Base-by-base conservation (phyloP, 2,113 vertebrate species). In the Clinocottus analis region DNA sequence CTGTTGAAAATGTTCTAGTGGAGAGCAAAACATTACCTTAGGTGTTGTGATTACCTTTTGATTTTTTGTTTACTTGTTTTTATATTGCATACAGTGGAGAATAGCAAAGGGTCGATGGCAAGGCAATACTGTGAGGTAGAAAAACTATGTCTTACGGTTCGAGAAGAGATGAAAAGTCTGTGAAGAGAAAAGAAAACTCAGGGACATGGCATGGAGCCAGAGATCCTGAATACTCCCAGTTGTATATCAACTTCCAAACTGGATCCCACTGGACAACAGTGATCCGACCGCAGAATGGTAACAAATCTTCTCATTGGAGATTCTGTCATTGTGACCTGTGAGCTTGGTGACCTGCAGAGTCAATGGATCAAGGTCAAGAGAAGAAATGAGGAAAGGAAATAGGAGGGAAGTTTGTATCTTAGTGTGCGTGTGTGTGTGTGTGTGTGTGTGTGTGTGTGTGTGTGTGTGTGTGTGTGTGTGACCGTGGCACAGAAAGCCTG, bases 191-290 rank as follows among this genome's bases (percentile, higher is more conserved):
- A 77, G 72, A 79, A 89, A 78, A 84, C 67, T 74, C 69, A 85
- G 90, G 82, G 86, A 90, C 83, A 47, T 90, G 85, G 87, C 88
- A 72, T 55, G 12, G 58, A 89, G 83, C 84, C 91, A 93, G 71
- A 81, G 76, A 88, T 88, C 79, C 85, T 90, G 87, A 85, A 89
- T 79, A 78, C 79, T 92, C 91, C 87, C 88, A 80, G 75, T 55
- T 83, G 91, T 58, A 80, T 92, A 92, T 94, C 92, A 87, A 16
- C 84, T 92, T 94, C 90, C 90, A 88, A 77, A 79, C 73, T 58
- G 86, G 87, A 80, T 94, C 91, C 90, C 93, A 77, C 64, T 80
- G 90, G 93, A 90, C 75, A 85, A 69, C 75, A 91, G 37, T 82
- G 89, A 94, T 93, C 91, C 88, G 51, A 86, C 87, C 87, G 12